Conservation (phyloP, 2,113 vertebrate species). For the Hemiprocne comata region DNA sequence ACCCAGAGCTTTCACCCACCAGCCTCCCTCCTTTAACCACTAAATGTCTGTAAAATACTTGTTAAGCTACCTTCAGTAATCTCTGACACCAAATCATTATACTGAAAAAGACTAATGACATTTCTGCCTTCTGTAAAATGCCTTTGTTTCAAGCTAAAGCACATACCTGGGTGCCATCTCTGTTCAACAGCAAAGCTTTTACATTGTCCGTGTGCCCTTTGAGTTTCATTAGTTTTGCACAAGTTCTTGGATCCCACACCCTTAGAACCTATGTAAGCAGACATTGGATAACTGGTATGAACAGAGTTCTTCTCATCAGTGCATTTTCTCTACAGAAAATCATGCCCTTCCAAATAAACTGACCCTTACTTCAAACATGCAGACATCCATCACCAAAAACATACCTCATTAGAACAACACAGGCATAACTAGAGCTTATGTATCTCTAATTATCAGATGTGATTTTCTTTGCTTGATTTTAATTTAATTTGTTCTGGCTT, state of each 20-base stretch:
- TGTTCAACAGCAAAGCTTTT: constrained; percentile 92
- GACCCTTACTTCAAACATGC: fast-evolving
- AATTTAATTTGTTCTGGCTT: background rate
- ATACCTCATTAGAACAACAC: background rate
- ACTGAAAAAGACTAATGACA: background rate
- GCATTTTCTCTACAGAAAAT: background rate
- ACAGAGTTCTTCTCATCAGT: background rate
- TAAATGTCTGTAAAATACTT: background rate
- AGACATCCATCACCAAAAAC: background rate
- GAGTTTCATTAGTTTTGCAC: constrained; percentile 97
- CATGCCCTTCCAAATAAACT: background rate
- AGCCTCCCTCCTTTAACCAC: background rate
- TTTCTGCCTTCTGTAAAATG: background rate
- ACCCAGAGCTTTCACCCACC: background rate
- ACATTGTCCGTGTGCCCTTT: constrained; percentile 98
- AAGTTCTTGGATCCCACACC: constrained; percentile 97
- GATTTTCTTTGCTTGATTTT: background rate
- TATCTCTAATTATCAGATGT: background rate
- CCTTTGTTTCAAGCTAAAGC: background rate
- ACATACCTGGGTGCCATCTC: constrained; percentile 93
- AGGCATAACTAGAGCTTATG: background rate
- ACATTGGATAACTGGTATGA: background rate
- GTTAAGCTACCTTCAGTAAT: background rate
- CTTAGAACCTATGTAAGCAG: constrained; percentile 83
- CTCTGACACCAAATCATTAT: background rate